Conservation (phyloP, 2,113 vertebrate genomes). For the Etheostoma spectabile region DNA sequence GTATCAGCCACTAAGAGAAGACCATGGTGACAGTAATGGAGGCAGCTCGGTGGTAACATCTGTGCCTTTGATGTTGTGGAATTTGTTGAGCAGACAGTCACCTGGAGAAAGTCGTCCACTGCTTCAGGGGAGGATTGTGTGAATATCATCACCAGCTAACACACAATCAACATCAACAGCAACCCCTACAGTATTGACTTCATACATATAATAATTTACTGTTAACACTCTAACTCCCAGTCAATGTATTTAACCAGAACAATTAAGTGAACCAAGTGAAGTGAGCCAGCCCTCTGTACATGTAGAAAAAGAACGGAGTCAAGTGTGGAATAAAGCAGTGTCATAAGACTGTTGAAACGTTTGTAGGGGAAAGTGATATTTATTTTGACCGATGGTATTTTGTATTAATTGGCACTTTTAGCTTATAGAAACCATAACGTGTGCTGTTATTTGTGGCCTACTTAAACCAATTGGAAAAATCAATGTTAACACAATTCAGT, state of each 20-base stretch:
- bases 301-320: slow-evolving; percentile 11
- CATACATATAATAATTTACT: slow-evolving; percentile 19
- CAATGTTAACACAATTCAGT: slow-evolving; percentile 22
- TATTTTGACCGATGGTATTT: slow-evolving; percentile 66
- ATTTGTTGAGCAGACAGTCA: slow-evolving; percentile 81
- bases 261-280: slow-evolving; percentile 3
- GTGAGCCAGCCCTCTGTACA: slow-evolving; percentile 1
- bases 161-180: slow-evolving; percentile 4
- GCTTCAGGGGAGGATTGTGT: slow-evolving; percentile 88
- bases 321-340: slow-evolving; percentile 1
- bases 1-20: slow-evolving; percentile 74
- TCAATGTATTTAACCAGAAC: slow-evolving; percentile 21
- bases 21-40: slow-evolving; percentile 20
- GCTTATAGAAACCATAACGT: slow-evolving; percentile 25
- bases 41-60: slow-evolving; percentile 75
- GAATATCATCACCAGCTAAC: slow-evolving; percentile 43
- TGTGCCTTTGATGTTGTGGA: slow-evolving; percentile 86
- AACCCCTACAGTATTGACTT: slow-evolving; percentile 1
- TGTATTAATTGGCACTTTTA: slow-evolving; percentile 48
- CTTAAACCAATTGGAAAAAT: slow-evolving; percentile 53
- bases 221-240: slow-evolving; percentile 12
- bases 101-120: slow-evolving; percentile 89
- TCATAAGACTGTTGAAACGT: slow-evolving; percentile 34
- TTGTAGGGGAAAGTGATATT: slow-evolving; percentile 59
- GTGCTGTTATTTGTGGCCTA: slow-evolving; percentile 33